Conservation (phyloP, 23 tunicate species). For the Botrylloides violaceus region DNA sequence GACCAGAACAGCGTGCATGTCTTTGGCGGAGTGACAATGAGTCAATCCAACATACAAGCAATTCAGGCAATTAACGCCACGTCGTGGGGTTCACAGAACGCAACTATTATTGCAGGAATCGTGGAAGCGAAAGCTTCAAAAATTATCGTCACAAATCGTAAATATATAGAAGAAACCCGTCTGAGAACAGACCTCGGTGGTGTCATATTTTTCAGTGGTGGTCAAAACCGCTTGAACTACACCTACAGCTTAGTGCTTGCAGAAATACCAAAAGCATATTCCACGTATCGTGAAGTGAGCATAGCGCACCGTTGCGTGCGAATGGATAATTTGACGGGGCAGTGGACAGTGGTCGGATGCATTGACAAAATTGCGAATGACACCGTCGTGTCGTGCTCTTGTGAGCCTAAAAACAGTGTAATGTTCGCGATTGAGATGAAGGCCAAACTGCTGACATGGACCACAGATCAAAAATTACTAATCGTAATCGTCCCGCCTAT, state of each 20-base stretch:
- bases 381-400: not conserved
- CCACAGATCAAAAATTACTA: not conserved
- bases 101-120: not conserved
- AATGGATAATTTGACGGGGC: not conserved
- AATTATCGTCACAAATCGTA: not conserved
- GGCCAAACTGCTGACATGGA: not conserved
- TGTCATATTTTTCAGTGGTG: not conserved
- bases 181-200: not conserved
- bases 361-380: not conserved
- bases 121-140: not conserved
- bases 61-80: not conserved
- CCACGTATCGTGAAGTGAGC: not conserved
- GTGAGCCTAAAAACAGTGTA: not conserved
- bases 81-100: not conserved
- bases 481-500: not conserved
- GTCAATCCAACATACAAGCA: not conserved
- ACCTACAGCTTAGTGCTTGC: not conserved
- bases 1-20: not conserved
- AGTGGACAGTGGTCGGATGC: not conserved
- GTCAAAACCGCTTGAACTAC: not conserved
- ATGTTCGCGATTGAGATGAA: not conserved
- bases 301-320: not conserved
- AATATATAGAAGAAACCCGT: not conserved
- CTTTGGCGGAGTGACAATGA: not conserved
- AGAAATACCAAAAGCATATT: not conserved